Evolutionary conservation across 2,113 vertebrate species (phyloP).

Genomic region (Pampusana beccarii): DNA sequence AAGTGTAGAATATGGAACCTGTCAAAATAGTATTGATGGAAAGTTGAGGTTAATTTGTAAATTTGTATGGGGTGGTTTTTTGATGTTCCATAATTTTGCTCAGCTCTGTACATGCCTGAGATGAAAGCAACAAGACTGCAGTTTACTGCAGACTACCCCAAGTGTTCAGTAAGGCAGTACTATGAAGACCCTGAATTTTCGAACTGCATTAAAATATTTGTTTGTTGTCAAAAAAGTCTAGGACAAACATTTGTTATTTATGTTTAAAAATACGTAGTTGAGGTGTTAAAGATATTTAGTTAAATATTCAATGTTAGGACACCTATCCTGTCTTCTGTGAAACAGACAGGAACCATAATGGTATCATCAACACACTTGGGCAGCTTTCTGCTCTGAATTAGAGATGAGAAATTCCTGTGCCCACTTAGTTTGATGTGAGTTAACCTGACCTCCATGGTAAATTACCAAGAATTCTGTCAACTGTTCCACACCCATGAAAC

Average conservation of each 20-base stretch:
- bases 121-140: background rate
- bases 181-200: background rate
- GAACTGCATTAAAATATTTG: background rate
- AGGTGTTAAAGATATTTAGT: background rate
- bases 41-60: background rate
- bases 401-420: constrained; percentile 57
- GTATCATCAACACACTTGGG: constrained; percentile 53
- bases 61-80: background rate
- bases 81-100: background rate
- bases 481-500: constrained; percentile 46
- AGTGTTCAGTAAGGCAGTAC: background rate
- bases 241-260: background rate
- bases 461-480: constrained; percentile 68
- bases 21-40: background rate
- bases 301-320: constrained; percentile 66
- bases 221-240: background rate
- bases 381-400: constrained; percentile 59
- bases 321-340: constrained; percentile 73
- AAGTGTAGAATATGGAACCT: background rate
- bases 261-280: background rate
- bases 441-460: constrained; percentile 39
- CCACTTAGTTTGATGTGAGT: constrained; percentile 70
- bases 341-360: constrained; percentile 69
- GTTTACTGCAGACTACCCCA: background rate
- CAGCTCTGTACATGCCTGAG: background rate